Evolutionary conservation across 2,113 vertebrate genomes (phyloP).

Genomic region (Rhea americana): DNA sequence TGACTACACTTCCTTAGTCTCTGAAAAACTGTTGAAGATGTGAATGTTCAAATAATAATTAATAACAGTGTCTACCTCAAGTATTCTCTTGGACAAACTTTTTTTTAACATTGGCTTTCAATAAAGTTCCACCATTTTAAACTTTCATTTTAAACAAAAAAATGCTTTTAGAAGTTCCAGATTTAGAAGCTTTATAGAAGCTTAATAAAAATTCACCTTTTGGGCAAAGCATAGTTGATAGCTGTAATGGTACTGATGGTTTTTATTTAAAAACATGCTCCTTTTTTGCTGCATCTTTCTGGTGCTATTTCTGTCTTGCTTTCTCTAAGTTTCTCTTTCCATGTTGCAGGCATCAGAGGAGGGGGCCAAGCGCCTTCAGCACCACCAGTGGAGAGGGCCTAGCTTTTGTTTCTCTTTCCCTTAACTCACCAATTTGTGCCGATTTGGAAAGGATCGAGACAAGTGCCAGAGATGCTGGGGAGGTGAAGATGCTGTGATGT

Average conservation of each 20-base stretch:
- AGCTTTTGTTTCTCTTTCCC: not conserved
- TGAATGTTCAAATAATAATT: slow-evolving; percentile 5
- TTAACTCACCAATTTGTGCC: not conserved
- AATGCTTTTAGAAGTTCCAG: not conserved
- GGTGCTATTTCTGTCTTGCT: not conserved
- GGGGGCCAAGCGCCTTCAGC: not conserved
- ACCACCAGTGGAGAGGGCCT: not conserved
- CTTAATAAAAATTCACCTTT: slow-evolving; percentile 15
- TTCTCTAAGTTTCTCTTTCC: not conserved
- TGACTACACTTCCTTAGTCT: not conserved
- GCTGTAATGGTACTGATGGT: not conserved
- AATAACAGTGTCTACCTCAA: not conserved
- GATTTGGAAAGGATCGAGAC: not conserved
- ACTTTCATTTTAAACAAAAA: not conserved
- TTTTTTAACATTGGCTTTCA: not conserved
- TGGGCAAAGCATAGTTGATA: not conserved
- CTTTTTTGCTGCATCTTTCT: not conserved
- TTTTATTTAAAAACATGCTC: not conserved
- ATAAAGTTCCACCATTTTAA: not conserved
- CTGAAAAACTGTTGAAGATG: not conserved
- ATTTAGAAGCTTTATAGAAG: not conserved
- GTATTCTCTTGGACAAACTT: not conserved
- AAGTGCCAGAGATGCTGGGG: not conserved
- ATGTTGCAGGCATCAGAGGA: not conserved
- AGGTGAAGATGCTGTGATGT: not conserved